Evolutionary conservation across 2,888 invertebrate genomes (phyloP), one percentile per base, ranked within the genome.

Genomic region (Lasioglossum pauxillum): DNA sequence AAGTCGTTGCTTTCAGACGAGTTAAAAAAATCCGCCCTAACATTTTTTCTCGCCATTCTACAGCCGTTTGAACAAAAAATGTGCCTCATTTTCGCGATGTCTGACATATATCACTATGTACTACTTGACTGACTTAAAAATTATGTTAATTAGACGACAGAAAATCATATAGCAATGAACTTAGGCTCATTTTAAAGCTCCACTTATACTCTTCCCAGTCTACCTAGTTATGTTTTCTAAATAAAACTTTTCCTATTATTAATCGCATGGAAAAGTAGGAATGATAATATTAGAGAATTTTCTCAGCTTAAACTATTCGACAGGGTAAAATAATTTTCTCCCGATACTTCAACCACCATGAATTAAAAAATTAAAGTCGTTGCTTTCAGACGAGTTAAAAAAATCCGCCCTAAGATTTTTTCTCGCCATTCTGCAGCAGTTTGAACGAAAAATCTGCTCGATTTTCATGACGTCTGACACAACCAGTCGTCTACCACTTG

Each of bases 261-360:
- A n/a, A 23, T n/a, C n/a, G 1, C 1, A 1, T 1, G n/a, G n/a
- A 4, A 57, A n/a, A n/a, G n/a, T 10, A n/a, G 1, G 10, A n/a
- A n/a, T 57, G 8, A 3, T 10, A 8, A 57, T 57, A n/a, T 23
- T n/a, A 8, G 10, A 10, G n/a, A 10, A 57, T 10, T 2, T 0
- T 10, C 3, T 3, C 19, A 57, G 8, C 7, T n/a, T 2, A 12
- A 57, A n/a, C 12, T 5, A 57, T 4, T 12, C n/a, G 12, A 12
- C 8, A 53, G 49, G 19, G 49, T 53, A 23, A 23, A 60, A 27
- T 5, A 60, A 60, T 27, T 27, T 27, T 60, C 14, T 27, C 10
- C 27, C 4, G 27, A 1, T 14, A 27, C n/a, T 60, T 12, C 4
- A 60, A 60, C 27, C 27, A 60, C 14, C 27, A 14, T 5, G 60